Evolutionary conservation across 1,140 invertebrate species (phyloP).

Genomic region (Aphidius ervi): DNA sequence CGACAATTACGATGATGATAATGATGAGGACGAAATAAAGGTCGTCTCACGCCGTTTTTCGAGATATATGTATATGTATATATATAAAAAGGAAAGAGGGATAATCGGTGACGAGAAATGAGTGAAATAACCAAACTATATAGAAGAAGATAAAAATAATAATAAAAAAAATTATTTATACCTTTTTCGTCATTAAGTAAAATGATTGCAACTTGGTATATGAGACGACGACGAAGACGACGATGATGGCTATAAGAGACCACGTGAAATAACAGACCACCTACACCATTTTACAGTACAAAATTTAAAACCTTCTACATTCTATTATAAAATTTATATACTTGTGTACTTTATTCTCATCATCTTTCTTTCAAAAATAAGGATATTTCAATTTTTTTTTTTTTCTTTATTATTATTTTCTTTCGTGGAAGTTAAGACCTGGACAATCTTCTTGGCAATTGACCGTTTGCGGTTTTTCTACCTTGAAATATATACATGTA

Average conservation of each 20-base stretch:
- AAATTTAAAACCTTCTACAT: slow-evolving; percentile 25
- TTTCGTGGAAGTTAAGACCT: slow-evolving; percentile 9
- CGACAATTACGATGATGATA: no score
- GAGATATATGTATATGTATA: no score
- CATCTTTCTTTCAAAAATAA: slow-evolving; percentile 10
- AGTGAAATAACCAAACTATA: slow-evolving; percentile 21
- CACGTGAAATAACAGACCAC: slow-evolving; percentile 28
- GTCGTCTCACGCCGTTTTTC: no score
- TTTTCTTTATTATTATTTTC: neutral
- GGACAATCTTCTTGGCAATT: slow-evolving; percentile 13
- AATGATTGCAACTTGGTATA: slow-evolving; percentile 36
- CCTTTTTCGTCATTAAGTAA: slow-evolving; percentile 39
- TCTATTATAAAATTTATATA: slow-evolving; percentile 28
- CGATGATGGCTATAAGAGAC: no score
- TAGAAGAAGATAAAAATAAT: neutral
- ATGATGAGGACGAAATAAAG: neutral
- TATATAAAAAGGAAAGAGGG: slow-evolving; percentile 8
- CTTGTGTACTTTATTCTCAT: slow-evolving; percentile 25
- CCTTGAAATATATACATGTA: neutral
- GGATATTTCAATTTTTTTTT: no score
- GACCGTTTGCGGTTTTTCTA: slow-evolving; percentile 3
- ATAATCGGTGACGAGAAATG: slow-evolving; percentile 33
- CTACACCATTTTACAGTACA: slow-evolving; percentile 32
- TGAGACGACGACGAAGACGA: no score
- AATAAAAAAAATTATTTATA: no score